These are phyloP conservation scores for Valencia hispanica DNA, from an alignment of 2,797 vertebrate genomes.

Conservation along the genomic window DNA sequence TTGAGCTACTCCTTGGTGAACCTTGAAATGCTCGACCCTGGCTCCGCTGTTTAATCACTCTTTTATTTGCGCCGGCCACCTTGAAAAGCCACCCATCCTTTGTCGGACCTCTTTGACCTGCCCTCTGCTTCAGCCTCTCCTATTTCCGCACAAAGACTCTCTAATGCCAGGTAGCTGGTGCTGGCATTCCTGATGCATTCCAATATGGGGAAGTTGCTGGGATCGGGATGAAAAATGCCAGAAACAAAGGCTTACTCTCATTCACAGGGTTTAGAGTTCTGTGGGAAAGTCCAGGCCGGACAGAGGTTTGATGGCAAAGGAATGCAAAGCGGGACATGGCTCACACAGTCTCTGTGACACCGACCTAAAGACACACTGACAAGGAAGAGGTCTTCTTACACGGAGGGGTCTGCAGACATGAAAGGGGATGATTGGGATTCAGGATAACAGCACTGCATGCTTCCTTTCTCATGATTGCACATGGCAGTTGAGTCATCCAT, in stretches of 20 bases:
- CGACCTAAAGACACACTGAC: conserved; percentile 68
- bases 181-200: conserved; percentile 83
- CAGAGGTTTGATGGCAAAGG: conserved; percentile 78
- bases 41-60: conserved; percentile 28
- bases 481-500: conserved; percentile 16
- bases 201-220: conserved; percentile 81
- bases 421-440: conserved; percentile 49
- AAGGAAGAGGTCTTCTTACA: conserved; percentile 72
- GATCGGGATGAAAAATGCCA: conserved; percentile 81
- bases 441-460: conserved; percentile 30
- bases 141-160: conserved; percentile 80
- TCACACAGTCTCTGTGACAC: conserved; percentile 73
- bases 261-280: conserved; percentile 81
- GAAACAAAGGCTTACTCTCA: conserved; percentile 82
- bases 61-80: conserved; percentile 61
- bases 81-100: conserved; percentile 70
- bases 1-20: conserved; percentile 39
- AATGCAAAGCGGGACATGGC: conserved; percentile 75
- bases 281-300: conserved; percentile 81
- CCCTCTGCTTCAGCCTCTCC: conserved; percentile 77
- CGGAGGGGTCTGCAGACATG: conserved; percentile 46
- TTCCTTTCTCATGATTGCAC: conserved; percentile 36
- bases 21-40: conserved; percentile 41
- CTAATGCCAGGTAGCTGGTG: conserved; percentile 80
- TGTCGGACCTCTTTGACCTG: conserved; percentile 76